Percentiles rank a stretch among this genome's conserved stretches.
Conservation (phyloP, 2,797 vertebrate genomes). For the Darevskia nairensis region DNA sequence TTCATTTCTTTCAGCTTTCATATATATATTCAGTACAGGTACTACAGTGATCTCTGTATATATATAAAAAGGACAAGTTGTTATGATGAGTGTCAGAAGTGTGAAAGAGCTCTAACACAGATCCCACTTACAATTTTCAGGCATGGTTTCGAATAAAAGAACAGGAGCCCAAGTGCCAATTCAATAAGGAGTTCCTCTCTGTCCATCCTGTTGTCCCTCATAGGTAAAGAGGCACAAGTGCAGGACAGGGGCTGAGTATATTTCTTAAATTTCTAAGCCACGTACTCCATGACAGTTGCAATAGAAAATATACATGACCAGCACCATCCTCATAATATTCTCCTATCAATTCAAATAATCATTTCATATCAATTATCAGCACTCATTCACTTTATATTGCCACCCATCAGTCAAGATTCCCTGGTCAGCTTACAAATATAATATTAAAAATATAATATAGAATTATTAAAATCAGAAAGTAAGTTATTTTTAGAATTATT, state of each 20-base stretch:
- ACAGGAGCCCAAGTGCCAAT: background rate
- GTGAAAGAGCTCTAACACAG: background rate
- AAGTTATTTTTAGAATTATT: no score
- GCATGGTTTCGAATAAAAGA: background rate
- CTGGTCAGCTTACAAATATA: no score
- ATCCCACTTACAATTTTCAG: background rate
- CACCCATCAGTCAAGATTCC: no score
- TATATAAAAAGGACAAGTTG: background rate
- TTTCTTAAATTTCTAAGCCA: background rate
- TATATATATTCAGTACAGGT: background rate
- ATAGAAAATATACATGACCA: background rate
- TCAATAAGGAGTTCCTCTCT: background rate
- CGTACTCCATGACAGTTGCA: background rate
- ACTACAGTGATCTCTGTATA: background rate
- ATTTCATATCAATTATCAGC: no score
- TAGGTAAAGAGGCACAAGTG: background rate
- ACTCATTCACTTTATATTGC: no score
- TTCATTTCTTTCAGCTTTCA: constrained; percentile 55
- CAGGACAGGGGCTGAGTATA: background rate
- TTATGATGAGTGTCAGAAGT: background rate
- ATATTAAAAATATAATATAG: no score
- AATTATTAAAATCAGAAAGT: no score
- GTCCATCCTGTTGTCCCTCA: background rate
- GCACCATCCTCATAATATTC: no score
- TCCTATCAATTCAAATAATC: no score